Percentiles rank a stretch among this genome's conserved stretches.
Conservation (phyloP, 2,888 invertebrate species). For the Dione vanillae region DNA sequence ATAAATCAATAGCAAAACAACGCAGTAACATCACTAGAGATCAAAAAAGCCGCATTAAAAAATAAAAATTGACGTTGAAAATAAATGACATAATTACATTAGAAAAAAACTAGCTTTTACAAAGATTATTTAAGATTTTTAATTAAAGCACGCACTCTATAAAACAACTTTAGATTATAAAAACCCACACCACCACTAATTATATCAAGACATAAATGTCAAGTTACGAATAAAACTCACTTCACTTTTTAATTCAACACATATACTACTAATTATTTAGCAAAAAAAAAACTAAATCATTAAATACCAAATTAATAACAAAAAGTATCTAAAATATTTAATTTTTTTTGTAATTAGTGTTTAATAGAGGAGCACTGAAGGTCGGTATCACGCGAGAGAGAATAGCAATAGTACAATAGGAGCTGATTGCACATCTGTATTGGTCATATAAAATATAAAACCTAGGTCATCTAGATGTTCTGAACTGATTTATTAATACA, state of each 20-base stretch:
- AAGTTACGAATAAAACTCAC: background rate
- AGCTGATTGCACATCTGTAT: conserved; percentile 23
- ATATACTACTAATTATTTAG: background rate
- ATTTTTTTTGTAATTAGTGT: conserved; percentile 2
- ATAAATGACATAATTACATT: no score
- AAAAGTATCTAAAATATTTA: conserved; percentile 9
- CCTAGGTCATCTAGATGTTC: conserved; percentile 31
- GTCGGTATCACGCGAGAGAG: conserved; percentile 43
- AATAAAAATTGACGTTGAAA: no score
- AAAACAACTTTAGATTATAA: background rate
- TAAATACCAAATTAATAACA: conserved; percentile 13
- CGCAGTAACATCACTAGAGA: conserved; percentile 43
- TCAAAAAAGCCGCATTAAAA: conserved; percentile 35
- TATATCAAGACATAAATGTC: background rate
- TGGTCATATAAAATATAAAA: conserved; percentile 26
- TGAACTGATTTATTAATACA: background rate
- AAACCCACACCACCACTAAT: background rate
- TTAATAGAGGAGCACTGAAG: conserved; percentile 37
- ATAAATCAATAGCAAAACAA: conserved; percentile 41
- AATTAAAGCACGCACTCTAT: background rate
- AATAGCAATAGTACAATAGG: conserved; percentile 29
- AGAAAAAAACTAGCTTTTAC: no score
- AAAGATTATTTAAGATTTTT: no score
- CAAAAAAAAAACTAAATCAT: background rate
- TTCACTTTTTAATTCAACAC: background rate